Percentiles rank a stretch among this genome's conserved stretches.
These are phyloP conservation scores for Dasyurus viverrinus DNA, from an alignment of 2,113 vertebrate species.

Conservation along the genomic window DNA sequence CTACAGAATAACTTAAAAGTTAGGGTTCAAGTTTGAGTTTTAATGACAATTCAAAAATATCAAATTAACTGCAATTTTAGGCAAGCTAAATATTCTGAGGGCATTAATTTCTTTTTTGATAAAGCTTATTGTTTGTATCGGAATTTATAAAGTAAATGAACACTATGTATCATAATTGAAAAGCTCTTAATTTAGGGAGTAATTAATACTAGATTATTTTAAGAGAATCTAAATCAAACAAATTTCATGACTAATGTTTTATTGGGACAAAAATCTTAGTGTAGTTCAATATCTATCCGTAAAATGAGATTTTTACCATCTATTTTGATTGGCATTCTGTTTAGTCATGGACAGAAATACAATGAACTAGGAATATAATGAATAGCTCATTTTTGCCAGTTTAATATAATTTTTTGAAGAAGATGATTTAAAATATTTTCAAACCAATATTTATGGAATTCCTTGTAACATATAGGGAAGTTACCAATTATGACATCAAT, in stretches of 20 bases:
- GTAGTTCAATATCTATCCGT: no score
- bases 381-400: no score
- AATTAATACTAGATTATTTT: background rate
- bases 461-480: no score
- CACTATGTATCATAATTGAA: background rate
- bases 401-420: no score
- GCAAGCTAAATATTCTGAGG: background rate
- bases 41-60: constrained; percentile 22
- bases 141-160: background rate
- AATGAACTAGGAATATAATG: no score
- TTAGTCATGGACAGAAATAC: no score
- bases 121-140: background rate
- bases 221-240: background rate
- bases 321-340: no score
- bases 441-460: no score
- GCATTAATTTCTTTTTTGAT: background rate
- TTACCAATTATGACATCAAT: no score
- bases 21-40: background rate
- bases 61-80: constrained; percentile 13
- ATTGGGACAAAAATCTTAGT: no score
- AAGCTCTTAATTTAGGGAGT: background rate
- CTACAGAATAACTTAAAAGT: constrained; percentile 1
- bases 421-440: no score
- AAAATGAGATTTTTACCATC: no score
- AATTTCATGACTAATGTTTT: background rate